Percentiles rank a stretch among this genome's conserved stretches.
Conservation (phyloP, 2,113 vertebrate genomes). For the Taurulus bubalis region DNA sequence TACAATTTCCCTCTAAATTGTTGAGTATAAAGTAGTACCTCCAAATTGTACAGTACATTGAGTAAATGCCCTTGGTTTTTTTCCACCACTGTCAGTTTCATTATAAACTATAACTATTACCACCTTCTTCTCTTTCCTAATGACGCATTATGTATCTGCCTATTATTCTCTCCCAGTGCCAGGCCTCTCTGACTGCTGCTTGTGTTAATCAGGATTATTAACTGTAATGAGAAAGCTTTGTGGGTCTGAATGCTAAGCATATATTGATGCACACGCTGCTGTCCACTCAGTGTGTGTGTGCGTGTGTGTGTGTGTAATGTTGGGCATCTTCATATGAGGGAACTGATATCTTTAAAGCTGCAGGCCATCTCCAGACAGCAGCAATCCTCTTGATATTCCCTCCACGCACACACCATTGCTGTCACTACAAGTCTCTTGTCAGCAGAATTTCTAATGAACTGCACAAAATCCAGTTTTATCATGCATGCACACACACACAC, state of each 20-base stretch:
- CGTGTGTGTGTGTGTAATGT: constrained; percentile 6
- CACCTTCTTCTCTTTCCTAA: constrained; percentile 22
- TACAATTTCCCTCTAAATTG: not conserved
- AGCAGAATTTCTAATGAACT: constrained; percentile 79
- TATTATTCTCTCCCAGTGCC: constrained; percentile 38
- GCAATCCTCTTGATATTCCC: constrained; percentile 69
- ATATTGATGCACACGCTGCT: constrained; percentile 36
- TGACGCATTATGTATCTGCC: constrained; percentile 37
- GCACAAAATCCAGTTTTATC: constrained; percentile 69
- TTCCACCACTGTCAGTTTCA: not conserved
- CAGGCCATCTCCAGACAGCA: constrained; percentile 64
- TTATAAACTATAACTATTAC: constrained; percentile 6
- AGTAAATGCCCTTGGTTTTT: not conserved
- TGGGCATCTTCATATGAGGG: constrained; percentile 45
- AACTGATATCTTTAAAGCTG: constrained; percentile 72
- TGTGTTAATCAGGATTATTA: constrained; percentile 52
- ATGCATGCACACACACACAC: constrained; percentile 49
- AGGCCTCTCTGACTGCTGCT: constrained; percentile 28
- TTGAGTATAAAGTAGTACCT: not conserved
- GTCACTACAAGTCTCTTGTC: constrained; percentile 70
- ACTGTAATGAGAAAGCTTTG: constrained; percentile 63
- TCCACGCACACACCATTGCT: constrained; percentile 56
- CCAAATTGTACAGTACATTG: not conserved
- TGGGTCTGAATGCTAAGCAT: constrained; percentile 50
- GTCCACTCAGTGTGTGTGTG: constrained; percentile 34